A percentile compares a stretch with the other conserved stretches of the same genome.
Evolutionary conservation across 2,888 invertebrate genomes (phyloP).

Genomic region (Torymus tubicola): DNA sequence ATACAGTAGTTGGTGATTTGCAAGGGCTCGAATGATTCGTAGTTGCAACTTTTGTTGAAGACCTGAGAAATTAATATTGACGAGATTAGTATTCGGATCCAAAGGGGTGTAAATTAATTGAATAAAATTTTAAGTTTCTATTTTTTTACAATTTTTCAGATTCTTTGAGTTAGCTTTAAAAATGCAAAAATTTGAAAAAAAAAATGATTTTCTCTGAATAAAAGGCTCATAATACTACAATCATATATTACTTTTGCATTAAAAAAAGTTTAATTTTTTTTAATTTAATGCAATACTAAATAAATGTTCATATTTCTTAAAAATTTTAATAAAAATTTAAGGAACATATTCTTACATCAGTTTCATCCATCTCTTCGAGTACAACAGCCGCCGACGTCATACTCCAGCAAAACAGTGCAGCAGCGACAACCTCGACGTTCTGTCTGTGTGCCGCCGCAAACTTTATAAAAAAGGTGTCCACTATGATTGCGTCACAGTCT

Average conservation of each 20-base stretch:
- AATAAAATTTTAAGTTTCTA: neutral
- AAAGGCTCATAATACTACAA: too few species aligned
- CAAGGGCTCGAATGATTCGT: constrained; percentile 69
- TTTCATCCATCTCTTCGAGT: constrained; percentile 72
- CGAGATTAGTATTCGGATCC: too few species aligned
- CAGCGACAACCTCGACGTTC: constrained; percentile 60
- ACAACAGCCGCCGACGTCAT: constrained; percentile 64
- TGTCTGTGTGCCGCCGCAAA: constrained; percentile 60
- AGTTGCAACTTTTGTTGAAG: constrained; percentile 70
- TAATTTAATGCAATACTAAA: too few species aligned
- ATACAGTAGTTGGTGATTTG: constrained; percentile 61
- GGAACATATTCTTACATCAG: constrained; percentile 66
- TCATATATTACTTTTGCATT: too few species aligned
- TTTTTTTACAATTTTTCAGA: too few species aligned
- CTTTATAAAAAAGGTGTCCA: constrained; percentile 65
- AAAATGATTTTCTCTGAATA: too few species aligned
- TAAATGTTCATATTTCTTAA: too few species aligned
- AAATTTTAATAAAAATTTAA: constrained; percentile 2
- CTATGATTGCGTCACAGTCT: constrained; percentile 60
- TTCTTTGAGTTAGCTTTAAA: too few species aligned
- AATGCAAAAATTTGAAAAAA: too few species aligned
- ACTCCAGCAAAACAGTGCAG: constrained; percentile 71
- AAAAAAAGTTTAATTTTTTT: too few species aligned
- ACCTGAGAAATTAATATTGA: constrained; percentile 61
- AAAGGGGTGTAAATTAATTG: constrained; percentile 37